Base-by-base conservation (phyloP, 2,888 invertebrate species). In the Nemotelus nigrinus region DNA sequence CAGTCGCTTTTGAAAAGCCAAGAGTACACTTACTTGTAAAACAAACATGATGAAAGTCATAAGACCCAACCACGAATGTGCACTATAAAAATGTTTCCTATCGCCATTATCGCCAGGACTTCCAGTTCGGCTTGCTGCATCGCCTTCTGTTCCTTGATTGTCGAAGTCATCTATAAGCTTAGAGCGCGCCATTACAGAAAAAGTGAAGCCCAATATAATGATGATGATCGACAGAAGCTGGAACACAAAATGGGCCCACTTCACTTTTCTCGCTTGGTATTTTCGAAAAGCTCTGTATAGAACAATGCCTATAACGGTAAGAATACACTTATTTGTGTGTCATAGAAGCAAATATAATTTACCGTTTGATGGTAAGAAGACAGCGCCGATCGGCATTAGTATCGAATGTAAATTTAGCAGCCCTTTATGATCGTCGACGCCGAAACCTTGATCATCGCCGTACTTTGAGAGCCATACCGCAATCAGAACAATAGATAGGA, bases 21-120 rank as follows among this genome's bases (percentile, higher is more conserved):
- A 25, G 3, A 10, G 53, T 50, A 57, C n/a, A 48, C 44, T 71
- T 55, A 71, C 71, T 50, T 76, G 65, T 0, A 67, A 45, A 44
- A 43, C 6, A 39, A 76, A 55, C 57, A 76, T 48, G 8, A 55
- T 45, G 43, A 76, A 55, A 55, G 55, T 55, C 48, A 76, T 55
- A 45, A 76, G 55, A 10, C 76, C 76, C 7, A 76, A 67, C 76
- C 76, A 76, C 25, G 76, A 64, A 57, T 76, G 76, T n/a, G 55
- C 55, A 44, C 76, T 76, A 8, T 76, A 76, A 47, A 67, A 76
- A 67, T 76, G 64, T 45, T 64, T 44, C 39, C 43, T 41, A 5
- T 58, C 45, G n/a, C 10, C n/a, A 10, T 10, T 4, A 10, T 57
- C 4, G 3, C 43, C 41, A 8, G 4, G 41, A 41, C 6, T 8